Evolutionary conservation across 2,113 vertebrate species (phyloP).

Genomic region (Theropithecus gelada): DNA sequence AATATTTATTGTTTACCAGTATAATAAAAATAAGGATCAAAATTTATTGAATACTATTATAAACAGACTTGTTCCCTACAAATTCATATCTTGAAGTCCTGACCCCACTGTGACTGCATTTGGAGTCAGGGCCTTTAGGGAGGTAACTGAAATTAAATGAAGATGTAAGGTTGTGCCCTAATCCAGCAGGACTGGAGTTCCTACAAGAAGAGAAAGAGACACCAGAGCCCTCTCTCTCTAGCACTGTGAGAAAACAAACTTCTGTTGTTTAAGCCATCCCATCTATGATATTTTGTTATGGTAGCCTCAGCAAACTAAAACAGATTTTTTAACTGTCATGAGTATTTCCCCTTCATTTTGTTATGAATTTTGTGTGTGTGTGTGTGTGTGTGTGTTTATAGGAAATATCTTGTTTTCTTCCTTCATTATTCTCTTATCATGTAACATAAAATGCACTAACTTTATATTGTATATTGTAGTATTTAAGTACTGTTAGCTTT

Average conservation of each 20-base stretch:
- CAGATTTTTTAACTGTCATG: background rate
- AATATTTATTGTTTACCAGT: background rate
- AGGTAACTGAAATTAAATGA: background rate
- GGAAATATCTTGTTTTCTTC: background rate
- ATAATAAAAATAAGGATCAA: background rate
- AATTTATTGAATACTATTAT: background rate
- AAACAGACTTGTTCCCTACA: background rate
- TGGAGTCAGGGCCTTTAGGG: background rate
- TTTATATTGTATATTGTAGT: background rate
- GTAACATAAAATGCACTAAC: background rate
- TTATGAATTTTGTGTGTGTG: background rate
- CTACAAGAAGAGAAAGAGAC: background rate
- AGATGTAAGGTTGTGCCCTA: background rate
- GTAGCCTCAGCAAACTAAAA: background rate
- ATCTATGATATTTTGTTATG: background rate
- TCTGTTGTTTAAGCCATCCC: background rate
- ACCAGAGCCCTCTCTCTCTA: background rate
- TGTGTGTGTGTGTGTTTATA: no score
- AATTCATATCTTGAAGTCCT: background rate
- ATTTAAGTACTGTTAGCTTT: background rate
- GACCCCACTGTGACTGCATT: background rate
- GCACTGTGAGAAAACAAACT: background rate
- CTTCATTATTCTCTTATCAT: background rate
- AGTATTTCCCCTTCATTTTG: background rate
- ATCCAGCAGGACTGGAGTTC: background rate